Conservation (phyloP, 2,113 vertebrate genomes). For the Anolis sagrei region DNA sequence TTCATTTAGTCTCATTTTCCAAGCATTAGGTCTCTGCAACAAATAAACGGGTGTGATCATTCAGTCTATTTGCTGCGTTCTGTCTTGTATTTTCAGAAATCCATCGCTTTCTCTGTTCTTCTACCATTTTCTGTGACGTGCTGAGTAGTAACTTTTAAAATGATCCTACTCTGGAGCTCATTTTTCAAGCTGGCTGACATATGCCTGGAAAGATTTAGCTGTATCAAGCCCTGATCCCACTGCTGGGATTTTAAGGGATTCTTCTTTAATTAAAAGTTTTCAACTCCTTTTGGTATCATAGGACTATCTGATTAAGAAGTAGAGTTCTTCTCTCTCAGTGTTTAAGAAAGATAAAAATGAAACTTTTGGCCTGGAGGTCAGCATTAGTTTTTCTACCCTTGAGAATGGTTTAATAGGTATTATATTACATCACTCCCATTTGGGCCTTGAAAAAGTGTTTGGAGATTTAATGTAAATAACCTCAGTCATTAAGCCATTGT, state of each 20-base stretch:
- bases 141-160: not conserved
- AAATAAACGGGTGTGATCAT: not conserved
- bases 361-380: not conserved
- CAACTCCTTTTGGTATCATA: not conserved
- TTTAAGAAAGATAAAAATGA: not conserved
- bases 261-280: not conserved
- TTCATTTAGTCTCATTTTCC: not conserved
- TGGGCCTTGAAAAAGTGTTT: constrained; percentile 50
- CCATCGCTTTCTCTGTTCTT: not conserved
- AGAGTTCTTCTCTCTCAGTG: not conserved
- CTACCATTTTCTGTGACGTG: not conserved
- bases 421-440: constrained; percentile 48
- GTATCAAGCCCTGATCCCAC: not conserved
- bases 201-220: constrained; percentile 21
- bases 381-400: not conserved
- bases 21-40: not conserved
- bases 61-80: not conserved
- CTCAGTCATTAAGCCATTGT: constrained; percentile 48
- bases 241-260: not conserved
- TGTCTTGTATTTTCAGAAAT: not conserved
- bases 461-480: constrained; percentile 56
- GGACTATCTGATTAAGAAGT: not conserved
- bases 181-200: not conserved
- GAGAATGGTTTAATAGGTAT: constrained; percentile 35
- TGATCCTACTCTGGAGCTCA: not conserved